Base-by-base conservation (phyloP, 1,140 invertebrate species). In the Drosophila kohkoa region DNA sequence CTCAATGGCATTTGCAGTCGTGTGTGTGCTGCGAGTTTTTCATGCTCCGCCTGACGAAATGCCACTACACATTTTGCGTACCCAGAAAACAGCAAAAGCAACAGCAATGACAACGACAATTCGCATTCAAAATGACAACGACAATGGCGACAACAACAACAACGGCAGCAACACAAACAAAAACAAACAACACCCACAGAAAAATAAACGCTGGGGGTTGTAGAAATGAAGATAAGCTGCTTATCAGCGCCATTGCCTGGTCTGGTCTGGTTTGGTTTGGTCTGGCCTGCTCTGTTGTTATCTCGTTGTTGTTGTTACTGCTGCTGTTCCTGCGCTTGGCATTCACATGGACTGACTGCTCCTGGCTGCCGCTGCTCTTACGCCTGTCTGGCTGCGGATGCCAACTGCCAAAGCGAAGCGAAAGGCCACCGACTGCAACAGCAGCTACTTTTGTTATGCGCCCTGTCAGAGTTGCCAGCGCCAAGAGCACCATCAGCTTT, bases 141-240 rank as follows among this genome's bases (percentile, higher is more conserved):
- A 79, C 80, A 83, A 82, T 79, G 75, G 52, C 81, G 75, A 64
- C 70, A 78, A 32, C 68, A 70, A 41, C 59, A 25, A 45, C 71
- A 71, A 11, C 65, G 60, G 30, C 30, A 48, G 16, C 62, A 79
- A 63, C 70, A 60, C 57, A 74, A 81, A 63, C 71, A 60, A 69
- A 85, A 78, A 81, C 81, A 82, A 87, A 82, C 79, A 88, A 75
- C 81, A 68, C 70, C 64, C 66, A 70, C 45, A 72, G 54, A 77
- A 88, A 88, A 88, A 88, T 88, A 89, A 85, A 79, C 81, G 81
- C 85, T 88, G 74, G 77, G 72, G 85, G 85, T 88, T 88, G 85
- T 88, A 81, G 85, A 85, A 88, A 89, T 88, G 85, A 83, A 88
- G 85, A 88, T 88, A 88, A 88, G 85, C 85, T 88, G 85, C 85